Conservation (phyloP, 2,888 invertebrate species). For the Nephrotoma appendiculata region DNA sequence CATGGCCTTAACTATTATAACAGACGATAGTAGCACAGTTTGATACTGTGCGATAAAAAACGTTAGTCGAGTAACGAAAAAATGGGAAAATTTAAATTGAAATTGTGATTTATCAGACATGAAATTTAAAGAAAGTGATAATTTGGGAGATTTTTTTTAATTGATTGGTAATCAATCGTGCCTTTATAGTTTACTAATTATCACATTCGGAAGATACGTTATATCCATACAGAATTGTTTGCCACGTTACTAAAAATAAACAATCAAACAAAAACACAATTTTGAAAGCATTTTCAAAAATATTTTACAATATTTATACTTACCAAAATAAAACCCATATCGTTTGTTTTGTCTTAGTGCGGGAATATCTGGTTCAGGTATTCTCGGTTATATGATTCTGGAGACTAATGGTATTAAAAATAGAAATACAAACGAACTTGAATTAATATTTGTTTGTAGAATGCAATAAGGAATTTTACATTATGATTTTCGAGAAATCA, state of each 20-base stretch:
- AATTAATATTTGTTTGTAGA: neutral
- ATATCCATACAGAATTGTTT: too few relatives aligned
- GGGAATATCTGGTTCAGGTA: neutral
- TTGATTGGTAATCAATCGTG: too few relatives aligned
- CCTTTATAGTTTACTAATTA: too few relatives aligned
- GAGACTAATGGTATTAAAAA: neutral
- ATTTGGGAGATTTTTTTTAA: too few relatives aligned
- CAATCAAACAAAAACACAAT: neutral
- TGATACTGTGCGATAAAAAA: too few relatives aligned
- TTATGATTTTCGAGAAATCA: neutral
- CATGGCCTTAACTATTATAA: too few relatives aligned
- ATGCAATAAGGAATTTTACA: neutral
- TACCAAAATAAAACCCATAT: neutral
- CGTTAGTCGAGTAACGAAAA: too few relatives aligned
- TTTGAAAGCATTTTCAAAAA: neutral
- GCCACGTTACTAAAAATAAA: neutral
- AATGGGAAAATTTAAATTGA: too few relatives aligned
- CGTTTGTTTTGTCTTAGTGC: neutral
- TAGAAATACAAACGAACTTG: neutral
- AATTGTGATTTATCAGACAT: too few relatives aligned
- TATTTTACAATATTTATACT: neutral
- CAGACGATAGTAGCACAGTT: too few relatives aligned
- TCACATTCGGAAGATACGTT: too few relatives aligned
- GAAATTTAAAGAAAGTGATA: too few relatives aligned
- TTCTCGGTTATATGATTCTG: neutral